Conservation (phyloP, 37 sponge, comb jelly and placozoan genomes). For the Halisarca cf. caerulea region DNA sequence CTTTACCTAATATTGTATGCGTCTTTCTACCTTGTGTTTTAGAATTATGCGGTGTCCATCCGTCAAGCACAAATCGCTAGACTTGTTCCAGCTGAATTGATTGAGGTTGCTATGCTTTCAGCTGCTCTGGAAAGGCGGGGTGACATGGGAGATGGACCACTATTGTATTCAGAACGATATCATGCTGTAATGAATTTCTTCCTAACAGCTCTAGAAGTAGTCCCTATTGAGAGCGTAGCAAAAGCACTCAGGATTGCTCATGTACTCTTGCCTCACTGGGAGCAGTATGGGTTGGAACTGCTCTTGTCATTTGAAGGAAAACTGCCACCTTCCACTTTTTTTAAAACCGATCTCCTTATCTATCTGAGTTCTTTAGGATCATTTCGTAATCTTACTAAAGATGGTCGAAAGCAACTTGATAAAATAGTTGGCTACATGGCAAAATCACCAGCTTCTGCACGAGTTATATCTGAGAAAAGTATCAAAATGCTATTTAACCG, state of each 20-base stretch:
- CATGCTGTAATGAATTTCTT: neutral
- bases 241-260: no score
- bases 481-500: neutral
- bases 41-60: conserved; percentile 16
- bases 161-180: conserved; percentile 1
- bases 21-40: neutral
- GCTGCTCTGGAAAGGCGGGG: conserved; percentile 2
- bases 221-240: conserved; percentile 13
- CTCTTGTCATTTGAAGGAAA: neutral
- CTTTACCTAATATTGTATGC: no score
- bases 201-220: neutral
- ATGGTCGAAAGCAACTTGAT: no score
- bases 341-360: neutral
- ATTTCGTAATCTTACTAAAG: no score
- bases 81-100: conserved; percentile 1
- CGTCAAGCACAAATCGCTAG: conserved; percentile 7
- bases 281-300: neutral
- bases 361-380: neutral
- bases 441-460: neutral
- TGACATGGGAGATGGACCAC: neutral
- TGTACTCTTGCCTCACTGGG: neutral
- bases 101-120: neutral
- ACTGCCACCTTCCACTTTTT: neutral
- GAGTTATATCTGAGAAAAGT: neutral
- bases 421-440: neutral